These are phyloP conservation scores for Dorcus parallelipipedus DNA, from an alignment of 2,888 invertebrate genomes.

Conservation along the genomic window DNA sequence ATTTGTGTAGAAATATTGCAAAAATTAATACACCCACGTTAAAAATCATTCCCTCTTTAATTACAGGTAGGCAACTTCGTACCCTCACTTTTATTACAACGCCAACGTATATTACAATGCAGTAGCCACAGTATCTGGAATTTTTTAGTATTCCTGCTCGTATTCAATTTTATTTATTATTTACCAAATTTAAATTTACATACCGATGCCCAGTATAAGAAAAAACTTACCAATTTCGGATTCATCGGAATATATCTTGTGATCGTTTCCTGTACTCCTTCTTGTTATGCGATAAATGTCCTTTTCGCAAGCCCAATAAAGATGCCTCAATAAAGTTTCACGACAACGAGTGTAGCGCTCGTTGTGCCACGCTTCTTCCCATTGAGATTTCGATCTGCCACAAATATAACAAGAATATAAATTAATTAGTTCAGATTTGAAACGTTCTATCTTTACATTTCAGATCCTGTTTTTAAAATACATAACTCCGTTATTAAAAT, in stretches of 20 bases:
- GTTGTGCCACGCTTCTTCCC: constrained; percentile 58
- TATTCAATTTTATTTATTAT: too few relatives aligned
- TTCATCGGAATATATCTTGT: constrained; percentile 5
- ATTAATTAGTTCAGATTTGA: background rate
- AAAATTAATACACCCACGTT: too few relatives aligned
- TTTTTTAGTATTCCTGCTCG: too few relatives aligned
- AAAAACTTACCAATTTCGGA: constrained; percentile 9
- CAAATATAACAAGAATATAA: background rate
- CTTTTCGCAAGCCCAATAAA: constrained; percentile 62
- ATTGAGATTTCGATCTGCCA: constrained; percentile 55
- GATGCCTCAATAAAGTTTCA: constrained; percentile 54
- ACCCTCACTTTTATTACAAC: too few relatives aligned
- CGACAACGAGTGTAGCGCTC: constrained; percentile 58
- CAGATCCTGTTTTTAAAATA: too few relatives aligned
- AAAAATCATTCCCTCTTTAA: background rate
- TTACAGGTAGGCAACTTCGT: background rate
- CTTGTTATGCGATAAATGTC: constrained; percentile 58
- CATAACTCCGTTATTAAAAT: too few relatives aligned
- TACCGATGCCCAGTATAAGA: background rate
- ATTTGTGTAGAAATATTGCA: too few relatives aligned
- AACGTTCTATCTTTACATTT: too few relatives aligned
- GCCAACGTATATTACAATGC: too few relatives aligned
- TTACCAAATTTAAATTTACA: too few relatives aligned
- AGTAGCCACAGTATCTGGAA: too few relatives aligned
- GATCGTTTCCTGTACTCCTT: constrained; percentile 38